Base-by-base conservation (phyloP, 92 coral and sea anemone species). In the Epizoanthus stellaris region DNA sequence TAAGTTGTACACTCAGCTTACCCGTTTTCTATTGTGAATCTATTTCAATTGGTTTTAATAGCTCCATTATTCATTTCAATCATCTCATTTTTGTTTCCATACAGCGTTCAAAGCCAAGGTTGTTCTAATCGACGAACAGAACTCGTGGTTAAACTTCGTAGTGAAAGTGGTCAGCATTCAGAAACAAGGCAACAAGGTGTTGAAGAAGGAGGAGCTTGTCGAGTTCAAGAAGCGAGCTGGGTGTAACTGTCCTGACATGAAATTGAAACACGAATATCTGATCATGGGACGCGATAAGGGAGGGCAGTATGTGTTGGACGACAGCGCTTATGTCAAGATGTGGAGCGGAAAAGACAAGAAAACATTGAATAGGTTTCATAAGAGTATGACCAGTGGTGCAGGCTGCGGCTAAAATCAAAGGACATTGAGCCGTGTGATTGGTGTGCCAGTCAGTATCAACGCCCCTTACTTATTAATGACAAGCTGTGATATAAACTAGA, bases 211-310 rank as follows among this genome's bases (percentile, higher is more conserved):
- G 4, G 73, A 82, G 49, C 19, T 84, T 30, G 49, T 92, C 34
- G 90, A 85, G 73, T 96, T 92, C 72, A 81, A 86, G 75, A 96
- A 91, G 83, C 91, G 94, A 58, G 85, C 91, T 4, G 88, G 82
- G 5, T 96, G 99, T 60, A 66, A 45, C 3, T 96, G 99, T 30
- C 98, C 99, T 17, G 85, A 90, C 4, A 68, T 94, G 69, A 45
- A 39, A 5, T 89, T 85, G 12, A 70, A 86, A 5, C 69, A 60
- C 34, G 89, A 96, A 1, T 96, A 91, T 81, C 90, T 96, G 0
- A 82, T 96, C 84, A 90, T 96, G 96, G 99, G 95, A 19, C 87
- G 80, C 45, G 92, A 94, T 38, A 62, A 89, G 63, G 91, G 93
- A 2, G 72, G 84, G 2, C 94, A 91, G 62, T 85, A 85, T 40